Evolutionary conservation across 2,888 invertebrate species (phyloP), one percentile per base, ranked within the genome.

Genomic region (Cephus nigrinus): DNA sequence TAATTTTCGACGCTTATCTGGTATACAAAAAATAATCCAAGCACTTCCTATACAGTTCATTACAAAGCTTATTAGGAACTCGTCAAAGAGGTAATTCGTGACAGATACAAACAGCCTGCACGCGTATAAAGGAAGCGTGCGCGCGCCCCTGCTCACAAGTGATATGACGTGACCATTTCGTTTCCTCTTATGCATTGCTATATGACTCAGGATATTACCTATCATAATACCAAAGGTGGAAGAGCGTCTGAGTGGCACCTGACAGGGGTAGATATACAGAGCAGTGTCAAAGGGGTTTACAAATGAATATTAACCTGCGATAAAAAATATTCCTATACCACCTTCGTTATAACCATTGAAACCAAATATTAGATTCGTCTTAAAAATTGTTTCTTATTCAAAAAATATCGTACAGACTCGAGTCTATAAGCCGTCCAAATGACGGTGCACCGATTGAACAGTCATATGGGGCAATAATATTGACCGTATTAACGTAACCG

Each of bases 161-260:
- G 82, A 80, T 83, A 84, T 81, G 82, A 83, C 76, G 81, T 80
- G 77, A 74, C 79, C 34, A 33, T 71, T 55, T 55, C 55, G 71
- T 78, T 80, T 75, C 79, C 76, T 81, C 80, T 73, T 78, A 76
- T 80, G 71, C 33, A 78, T 77, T 81, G 75, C 79, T 83, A 84
- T 85, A 83, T 88, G 89, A 89, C 88, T 88, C 86, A 86, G 86
- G 86, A 84, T 86, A 88, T 88, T 86, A 85, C 81, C 85, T 85
- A 87, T 86, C 86, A 81, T 83, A 80, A 80, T 80, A 73, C 76
- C 79, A 79, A 80, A 82, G 36, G 4, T 74, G 12, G 33, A 32
- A 31, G 23, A 71, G 12, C 31, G 31, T 31, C 71, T 2, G 71
- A 71, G 71, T 33, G 71, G 71, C 33, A 71, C 71, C 71, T 31